A percentile compares a stretch with the other conserved stretches of the same genome.
Evolutionary conservation across 64 coral and sea anemone genomes (phyloP).

Genomic region (Trachythela sp.): DNA sequence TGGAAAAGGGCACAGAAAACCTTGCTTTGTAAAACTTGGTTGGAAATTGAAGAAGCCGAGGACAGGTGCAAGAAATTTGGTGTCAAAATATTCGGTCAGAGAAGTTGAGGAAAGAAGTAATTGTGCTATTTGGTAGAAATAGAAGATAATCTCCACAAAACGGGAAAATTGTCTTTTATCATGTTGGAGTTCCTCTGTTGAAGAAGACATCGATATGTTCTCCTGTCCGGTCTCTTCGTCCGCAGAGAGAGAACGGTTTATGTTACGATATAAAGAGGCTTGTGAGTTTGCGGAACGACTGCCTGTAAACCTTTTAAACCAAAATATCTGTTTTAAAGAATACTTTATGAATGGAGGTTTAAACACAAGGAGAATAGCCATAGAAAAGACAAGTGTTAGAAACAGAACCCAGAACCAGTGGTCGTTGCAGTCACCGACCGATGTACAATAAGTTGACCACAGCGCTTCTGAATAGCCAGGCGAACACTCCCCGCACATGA

Average conservation of each 20-base stretch:
- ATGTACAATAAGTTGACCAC: constrained; percentile 30
- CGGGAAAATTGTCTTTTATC: constrained; percentile 23
- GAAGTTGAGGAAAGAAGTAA: constrained; percentile 22
- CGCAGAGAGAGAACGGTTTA: no score
- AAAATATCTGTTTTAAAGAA: neutral
- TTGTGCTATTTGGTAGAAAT: constrained; percentile 36
- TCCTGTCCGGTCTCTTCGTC: no score
- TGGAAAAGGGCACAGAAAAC: constrained; percentile 18
- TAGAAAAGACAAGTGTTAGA: neutral
- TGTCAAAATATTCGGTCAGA: neutral
- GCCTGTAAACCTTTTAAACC: neutral
- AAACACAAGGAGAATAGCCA: constrained; percentile 19
- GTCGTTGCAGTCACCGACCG: constrained; percentile 25
- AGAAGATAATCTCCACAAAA: constrained; percentile 28
- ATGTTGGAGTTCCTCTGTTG: constrained; percentile 6
- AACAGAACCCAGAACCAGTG: constrained; percentile 30
- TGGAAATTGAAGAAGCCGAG: constrained; percentile 40
- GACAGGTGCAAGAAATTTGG: neutral
- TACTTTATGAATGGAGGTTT: constrained; percentile 32
- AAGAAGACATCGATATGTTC: neutral
- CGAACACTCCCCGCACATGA: constrained; percentile 30
- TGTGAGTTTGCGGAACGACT: neutral
- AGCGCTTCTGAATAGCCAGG: constrained; percentile 23
- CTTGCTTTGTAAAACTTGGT: neutral
- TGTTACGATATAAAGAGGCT: neutral